Percentiles rank a stretch among this genome's conserved stretches.
phyloP scores from a whole-genome alignment of 2,113 vertebrate genomes.

The Peromyscus maniculatus region DNA sequence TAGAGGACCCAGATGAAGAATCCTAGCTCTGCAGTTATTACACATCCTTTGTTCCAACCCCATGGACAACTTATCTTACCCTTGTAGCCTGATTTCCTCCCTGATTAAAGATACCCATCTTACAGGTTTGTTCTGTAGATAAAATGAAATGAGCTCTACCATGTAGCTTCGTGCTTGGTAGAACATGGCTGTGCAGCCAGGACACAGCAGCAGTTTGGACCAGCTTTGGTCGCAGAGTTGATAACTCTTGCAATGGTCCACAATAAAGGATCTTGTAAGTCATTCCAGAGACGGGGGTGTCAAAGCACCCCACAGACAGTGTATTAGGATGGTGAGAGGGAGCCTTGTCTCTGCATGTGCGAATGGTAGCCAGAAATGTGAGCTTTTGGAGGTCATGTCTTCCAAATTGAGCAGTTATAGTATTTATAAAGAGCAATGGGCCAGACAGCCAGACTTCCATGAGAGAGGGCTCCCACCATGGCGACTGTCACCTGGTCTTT shows the following conservation, averaged over 20 bases:
- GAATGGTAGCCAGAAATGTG: not conserved
- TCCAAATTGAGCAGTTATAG: not conserved
- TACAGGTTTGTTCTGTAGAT: not conserved
- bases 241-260: not conserved
- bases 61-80: no score
- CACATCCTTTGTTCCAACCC: not conserved
- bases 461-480: not conserved
- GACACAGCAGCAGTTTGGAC: not conserved
- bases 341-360: not conserved
- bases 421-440: not conserved
- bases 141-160: not conserved
- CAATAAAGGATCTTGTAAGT: not conserved
- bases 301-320: not conserved
- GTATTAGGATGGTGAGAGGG: not conserved
- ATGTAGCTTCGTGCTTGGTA: not conserved
- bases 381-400: not conserved
- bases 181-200: not conserved
- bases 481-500: not conserved
- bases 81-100: not conserved
- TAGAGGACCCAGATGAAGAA: not conserved
- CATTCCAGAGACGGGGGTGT: not conserved
- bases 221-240: not conserved
- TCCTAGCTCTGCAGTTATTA: not conserved
- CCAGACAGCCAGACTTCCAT: not conserved
- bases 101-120: not conserved